These are phyloP conservation scores for Aphidius gifuensis DNA, from an alignment of 1,140 invertebrate genomes.

Conservation along the genomic window DNA sequence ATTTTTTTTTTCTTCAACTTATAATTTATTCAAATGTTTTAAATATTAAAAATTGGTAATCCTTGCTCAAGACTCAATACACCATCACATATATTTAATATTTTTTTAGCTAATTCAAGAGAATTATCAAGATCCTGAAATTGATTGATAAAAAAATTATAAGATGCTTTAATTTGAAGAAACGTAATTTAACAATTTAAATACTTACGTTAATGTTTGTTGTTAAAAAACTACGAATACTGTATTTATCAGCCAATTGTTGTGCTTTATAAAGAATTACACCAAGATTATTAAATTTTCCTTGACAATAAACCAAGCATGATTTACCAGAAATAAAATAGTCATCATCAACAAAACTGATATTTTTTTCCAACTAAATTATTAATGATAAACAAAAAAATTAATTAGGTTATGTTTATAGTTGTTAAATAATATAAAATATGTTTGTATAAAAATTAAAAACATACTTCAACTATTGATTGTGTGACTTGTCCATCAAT, in stretches of 20 bases:
- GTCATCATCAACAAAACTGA: constrained; percentile 39
- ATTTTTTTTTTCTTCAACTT: constrained; percentile 5
- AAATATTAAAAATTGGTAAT: constrained; percentile 31
- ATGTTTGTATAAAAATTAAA: constrained; percentile 2
- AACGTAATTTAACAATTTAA: background rate
- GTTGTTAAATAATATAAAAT: background rate
- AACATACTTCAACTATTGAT: constrained; percentile 38
- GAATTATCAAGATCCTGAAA: constrained; percentile 31
- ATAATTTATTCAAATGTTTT: constrained; percentile 12
- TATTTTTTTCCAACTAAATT: constrained; percentile 43
- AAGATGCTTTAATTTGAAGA: too few species aligned
- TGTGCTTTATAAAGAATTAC: constrained; percentile 33
- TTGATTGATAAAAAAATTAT: background rate
- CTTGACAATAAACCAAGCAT: constrained; percentile 43
- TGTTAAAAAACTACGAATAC: constrained; percentile 38
- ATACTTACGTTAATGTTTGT: constrained; percentile 41
- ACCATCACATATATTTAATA: constrained; percentile 38
- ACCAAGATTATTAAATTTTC: constrained; percentile 30
- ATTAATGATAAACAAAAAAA: constrained; percentile 18
- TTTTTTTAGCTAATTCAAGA: constrained; percentile 33
- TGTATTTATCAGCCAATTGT: constrained; percentile 41
- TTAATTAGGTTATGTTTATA: background rate
- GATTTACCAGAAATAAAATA: constrained; percentile 39
- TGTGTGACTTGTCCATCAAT: constrained; percentile 38
- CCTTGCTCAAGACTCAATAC: constrained; percentile 39